These are phyloP conservation scores for Sarcophaga caerulescens DNA, from an alignment of 2,888 invertebrate species.

Conservation along the genomic window DNA sequence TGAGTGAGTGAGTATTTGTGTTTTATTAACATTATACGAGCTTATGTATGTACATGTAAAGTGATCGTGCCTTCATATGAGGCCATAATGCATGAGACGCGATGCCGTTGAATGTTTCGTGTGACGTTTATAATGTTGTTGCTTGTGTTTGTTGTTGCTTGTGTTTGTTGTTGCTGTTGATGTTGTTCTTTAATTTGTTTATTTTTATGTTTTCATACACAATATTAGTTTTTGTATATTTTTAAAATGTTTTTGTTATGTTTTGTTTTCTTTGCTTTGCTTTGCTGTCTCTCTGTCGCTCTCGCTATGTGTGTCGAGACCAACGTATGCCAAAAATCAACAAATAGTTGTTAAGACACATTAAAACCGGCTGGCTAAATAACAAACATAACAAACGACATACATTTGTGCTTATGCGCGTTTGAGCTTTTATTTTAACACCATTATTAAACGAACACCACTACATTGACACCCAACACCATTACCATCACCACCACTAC, in stretches of 20 bases:
- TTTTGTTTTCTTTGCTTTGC: background rate
- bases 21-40: conserved; percentile 31
- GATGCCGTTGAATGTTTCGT: conserved; percentile 28
- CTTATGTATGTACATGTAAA: background rate
- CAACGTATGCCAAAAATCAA: conserved; percentile 65
- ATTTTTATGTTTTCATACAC: background rate
- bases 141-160: conserved; percentile 20
- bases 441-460: background rate
- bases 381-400: conserved; percentile 22
- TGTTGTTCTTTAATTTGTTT: background rate
- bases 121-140: conserved; percentile 36
- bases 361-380: conserved; percentile 52
- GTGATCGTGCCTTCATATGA: background rate
- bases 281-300: background rate
- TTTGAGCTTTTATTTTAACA: conserved; percentile 62
- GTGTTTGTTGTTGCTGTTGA: background rate
- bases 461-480: background rate
- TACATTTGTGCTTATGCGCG: conserved; percentile 54
- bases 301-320: background rate
- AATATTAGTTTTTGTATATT: conserved; percentile 29
- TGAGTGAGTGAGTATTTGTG: background rate
- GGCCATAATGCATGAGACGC: background rate
- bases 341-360: conserved; percentile 59
- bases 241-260: conserved; percentile 15
- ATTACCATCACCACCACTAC: too few relatives aligned